Evolutionary conservation across 1,140 invertebrate genomes (phyloP).

Genomic region (Coptotermes formosanus): DNA sequence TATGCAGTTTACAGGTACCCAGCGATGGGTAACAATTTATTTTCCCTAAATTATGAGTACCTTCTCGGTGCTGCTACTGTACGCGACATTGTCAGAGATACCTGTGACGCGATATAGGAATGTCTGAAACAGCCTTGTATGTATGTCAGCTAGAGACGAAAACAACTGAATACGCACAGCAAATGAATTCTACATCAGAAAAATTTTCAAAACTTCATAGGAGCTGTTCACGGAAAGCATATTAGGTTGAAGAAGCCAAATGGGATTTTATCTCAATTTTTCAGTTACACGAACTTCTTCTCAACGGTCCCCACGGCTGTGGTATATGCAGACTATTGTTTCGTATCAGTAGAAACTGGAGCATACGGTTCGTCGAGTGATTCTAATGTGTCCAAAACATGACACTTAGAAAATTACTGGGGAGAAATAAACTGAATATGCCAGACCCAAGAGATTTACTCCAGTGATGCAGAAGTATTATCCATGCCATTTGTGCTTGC

Average conservation of each 20-base stretch:
- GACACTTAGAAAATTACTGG: constrained; percentile 32
- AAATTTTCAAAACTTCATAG: constrained; percentile 43
- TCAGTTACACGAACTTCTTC: constrained; percentile 48
- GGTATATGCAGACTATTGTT: constrained; percentile 46
- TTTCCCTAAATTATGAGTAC: too few relatives aligned
- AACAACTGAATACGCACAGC: too few relatives aligned
- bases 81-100: too few relatives aligned
- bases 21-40: too few relatives aligned
- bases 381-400: constrained; percentile 39
- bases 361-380: constrained; percentile 42
- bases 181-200: constrained; percentile 25
- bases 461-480: too few relatives aligned
- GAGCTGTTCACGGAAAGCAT: constrained; percentile 48
- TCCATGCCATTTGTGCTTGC: too few relatives aligned
- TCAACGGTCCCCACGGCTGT: constrained; percentile 43
- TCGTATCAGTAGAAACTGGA: constrained; percentile 44
- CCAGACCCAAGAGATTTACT: constrained; percentile 39
- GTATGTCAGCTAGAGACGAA: too few relatives aligned
- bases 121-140: too few relatives aligned
- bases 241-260: constrained; percentile 40
- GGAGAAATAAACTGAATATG: constrained; percentile 38
- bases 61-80: too few relatives aligned
- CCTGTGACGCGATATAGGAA: too few relatives aligned
- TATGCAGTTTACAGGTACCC: too few relatives aligned
- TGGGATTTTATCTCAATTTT: constrained; percentile 41